phyloP scores from a whole-genome alignment of 92 coral and sea anemone species.

The Paramuricea clavata region DNA sequence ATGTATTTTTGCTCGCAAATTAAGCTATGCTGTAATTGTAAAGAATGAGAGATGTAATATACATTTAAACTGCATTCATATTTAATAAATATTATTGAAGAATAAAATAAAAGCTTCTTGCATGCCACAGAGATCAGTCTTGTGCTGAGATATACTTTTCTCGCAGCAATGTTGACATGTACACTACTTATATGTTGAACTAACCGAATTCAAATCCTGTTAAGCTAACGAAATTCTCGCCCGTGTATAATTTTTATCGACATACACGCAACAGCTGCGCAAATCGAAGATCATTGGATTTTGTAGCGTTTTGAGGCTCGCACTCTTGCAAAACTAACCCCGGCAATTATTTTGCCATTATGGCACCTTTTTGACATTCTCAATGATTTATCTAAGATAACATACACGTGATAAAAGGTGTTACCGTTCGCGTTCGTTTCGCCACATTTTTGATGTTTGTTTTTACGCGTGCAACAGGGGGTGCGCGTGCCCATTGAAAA shows the following conservation, averaged over 20 bases:
- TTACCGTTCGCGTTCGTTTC: conserved; percentile 3
- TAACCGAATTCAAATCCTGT: not conserved
- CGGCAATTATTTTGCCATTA: conserved; percentile 40
- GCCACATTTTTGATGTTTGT: conserved; percentile 9
- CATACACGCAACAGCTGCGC: conserved; percentile 15
- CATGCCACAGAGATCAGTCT: too few species aligned
- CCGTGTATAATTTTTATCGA: not conserved
- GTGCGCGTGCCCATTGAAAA: not conserved
- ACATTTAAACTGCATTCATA: too few species aligned
- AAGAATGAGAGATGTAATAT: too few species aligned
- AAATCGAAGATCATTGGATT: not conserved
- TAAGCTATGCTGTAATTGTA: too few species aligned
- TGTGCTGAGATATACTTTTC: not conserved
- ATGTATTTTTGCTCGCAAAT: too few species aligned
- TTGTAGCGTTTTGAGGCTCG: not conserved
- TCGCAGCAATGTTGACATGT: not conserved
- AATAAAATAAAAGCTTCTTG: too few species aligned
- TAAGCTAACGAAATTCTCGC: not conserved
- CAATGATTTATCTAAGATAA: conserved; percentile 43
- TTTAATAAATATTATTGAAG: too few species aligned
- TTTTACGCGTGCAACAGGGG: not conserved
- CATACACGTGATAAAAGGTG: conserved; percentile 27
- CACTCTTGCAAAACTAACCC: not conserved
- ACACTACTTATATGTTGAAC: not conserved
- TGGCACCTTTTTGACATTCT: conserved; percentile 33